Conservation (phyloP, 2,113 vertebrate species). For the Tupaia tana region DNA sequence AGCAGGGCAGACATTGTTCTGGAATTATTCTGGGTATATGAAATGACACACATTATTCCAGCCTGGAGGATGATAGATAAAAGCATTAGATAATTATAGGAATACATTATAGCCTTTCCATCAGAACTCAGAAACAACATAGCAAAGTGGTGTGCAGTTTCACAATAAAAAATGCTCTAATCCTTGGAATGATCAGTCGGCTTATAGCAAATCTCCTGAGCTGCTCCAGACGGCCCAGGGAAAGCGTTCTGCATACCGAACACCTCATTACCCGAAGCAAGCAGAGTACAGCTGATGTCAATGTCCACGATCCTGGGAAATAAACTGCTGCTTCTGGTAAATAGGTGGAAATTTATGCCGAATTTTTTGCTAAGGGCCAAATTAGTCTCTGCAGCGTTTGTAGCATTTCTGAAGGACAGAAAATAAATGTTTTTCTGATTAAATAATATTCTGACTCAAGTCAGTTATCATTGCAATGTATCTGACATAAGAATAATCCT, state of each 20-base stretch:
- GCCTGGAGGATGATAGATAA: not conserved
- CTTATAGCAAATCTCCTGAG: conserved; percentile 45
- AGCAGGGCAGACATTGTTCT: not conserved
- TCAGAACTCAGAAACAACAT: conserved; percentile 57
- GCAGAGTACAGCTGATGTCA: conserved; percentile 7
- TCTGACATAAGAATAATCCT: not conserved
- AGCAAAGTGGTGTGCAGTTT: conserved; percentile 34
- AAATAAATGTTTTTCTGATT: conserved; percentile 43
- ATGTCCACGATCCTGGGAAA: conserved; percentile 19
- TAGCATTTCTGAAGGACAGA: conserved; percentile 48
- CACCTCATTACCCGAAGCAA: not conserved
- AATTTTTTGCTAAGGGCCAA: conserved; percentile 56
- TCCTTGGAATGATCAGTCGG: conserved; percentile 38
- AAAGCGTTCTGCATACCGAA: not conserved
- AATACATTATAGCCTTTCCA: conserved; percentile 58
- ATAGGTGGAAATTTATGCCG: conserved; percentile 50
- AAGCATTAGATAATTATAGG: conserved; percentile 43
- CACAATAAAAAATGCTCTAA: conserved; percentile 19
- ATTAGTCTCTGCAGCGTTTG: conserved; percentile 7
- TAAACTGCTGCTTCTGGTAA: conserved; percentile 43
- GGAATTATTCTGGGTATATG: not conserved
- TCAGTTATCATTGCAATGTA: conserved; percentile 42
- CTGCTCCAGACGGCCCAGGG: not conserved
- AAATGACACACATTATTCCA: conserved; percentile 50
- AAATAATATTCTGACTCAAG: conserved; percentile 57